phyloP scores from a whole-genome alignment of 2,888 invertebrate genomes.

The Alsophila aescularia region DNA sequence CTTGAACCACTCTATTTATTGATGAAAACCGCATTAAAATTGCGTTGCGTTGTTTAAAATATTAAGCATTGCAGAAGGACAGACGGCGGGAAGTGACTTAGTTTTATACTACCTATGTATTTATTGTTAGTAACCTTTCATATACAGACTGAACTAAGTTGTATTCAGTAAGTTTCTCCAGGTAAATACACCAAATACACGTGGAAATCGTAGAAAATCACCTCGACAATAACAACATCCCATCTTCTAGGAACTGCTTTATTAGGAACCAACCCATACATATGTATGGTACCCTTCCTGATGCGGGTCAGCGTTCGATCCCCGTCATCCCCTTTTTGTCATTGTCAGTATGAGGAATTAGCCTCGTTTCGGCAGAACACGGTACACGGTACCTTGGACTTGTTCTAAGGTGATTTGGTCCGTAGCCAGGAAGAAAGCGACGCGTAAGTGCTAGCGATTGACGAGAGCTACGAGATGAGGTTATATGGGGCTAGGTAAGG shows the following conservation, averaged over 20 bases:
- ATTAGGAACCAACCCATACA: slow-evolving; percentile 13
- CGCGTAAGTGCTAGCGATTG: neutral
- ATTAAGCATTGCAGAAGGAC: no score
- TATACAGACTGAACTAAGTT: no score
- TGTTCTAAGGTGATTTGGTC: slow-evolving; percentile 45
- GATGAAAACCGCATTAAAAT: no score
- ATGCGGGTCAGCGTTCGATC: slow-evolving; percentile 28
- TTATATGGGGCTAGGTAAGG: neutral
- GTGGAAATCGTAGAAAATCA: neutral
- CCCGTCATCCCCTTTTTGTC: slow-evolving; percentile 52
- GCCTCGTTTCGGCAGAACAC: slow-evolving; percentile 50
- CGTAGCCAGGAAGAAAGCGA: slow-evolving; percentile 13
- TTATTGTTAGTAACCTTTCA: no score
- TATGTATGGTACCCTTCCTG: slow-evolving; percentile 19
- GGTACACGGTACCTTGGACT: slow-evolving; percentile 21
- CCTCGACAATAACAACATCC: neutral
- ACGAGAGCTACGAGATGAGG: neutral
- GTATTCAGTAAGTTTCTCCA: no score
- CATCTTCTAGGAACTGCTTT: neutral
- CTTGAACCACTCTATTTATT: no score
- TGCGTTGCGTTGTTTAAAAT: no score
- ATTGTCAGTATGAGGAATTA: slow-evolving; percentile 71
- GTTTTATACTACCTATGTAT: no score
- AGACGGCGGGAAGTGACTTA: no score
- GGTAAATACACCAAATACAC: no score